Conservation (phyloP, 2,797 vertebrate species). For the Crenichthys baileyi region DNA sequence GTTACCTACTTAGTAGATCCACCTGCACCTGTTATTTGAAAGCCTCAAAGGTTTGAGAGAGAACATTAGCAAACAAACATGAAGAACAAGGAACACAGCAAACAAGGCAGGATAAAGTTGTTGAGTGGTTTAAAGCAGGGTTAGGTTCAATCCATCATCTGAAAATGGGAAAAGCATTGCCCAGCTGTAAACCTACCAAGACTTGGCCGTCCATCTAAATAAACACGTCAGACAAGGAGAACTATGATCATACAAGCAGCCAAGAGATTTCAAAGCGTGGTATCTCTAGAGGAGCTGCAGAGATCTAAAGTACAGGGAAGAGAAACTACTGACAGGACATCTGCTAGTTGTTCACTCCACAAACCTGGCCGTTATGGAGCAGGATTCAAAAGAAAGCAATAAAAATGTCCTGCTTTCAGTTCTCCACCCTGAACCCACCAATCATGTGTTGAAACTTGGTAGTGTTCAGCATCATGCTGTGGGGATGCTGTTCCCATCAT, state of each 20-base stretch:
- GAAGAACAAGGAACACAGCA: too few relatives aligned
- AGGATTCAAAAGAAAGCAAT: not conserved
- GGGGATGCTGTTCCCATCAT: too few relatives aligned
- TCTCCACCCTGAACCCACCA: not conserved
- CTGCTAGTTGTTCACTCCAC: not conserved
- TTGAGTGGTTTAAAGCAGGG: not conserved
- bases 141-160: not conserved
- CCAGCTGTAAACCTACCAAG: not conserved
- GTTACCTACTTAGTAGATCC: not conserved
- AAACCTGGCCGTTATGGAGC: not conserved
- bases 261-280: too few relatives aligned
- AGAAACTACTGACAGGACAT: too few relatives aligned
- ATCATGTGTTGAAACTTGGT: not conserved
- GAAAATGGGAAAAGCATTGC: not conserved
- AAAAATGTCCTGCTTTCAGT: not conserved
- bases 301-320: too few relatives aligned
- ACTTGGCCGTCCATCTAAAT: not conserved
- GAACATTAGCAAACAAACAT: too few relatives aligned
- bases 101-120: not conserved
- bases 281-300: too few relatives aligned
- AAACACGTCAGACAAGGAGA: too few relatives aligned
- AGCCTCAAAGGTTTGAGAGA: too few relatives aligned
- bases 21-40: not conserved
- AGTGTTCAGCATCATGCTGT: too few relatives aligned
- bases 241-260: too few relatives aligned